These are phyloP conservation scores for Pseudomyrmex gracilis DNA, from an alignment of 1,140 invertebrate genomes.

Conservation along the genomic window DNA sequence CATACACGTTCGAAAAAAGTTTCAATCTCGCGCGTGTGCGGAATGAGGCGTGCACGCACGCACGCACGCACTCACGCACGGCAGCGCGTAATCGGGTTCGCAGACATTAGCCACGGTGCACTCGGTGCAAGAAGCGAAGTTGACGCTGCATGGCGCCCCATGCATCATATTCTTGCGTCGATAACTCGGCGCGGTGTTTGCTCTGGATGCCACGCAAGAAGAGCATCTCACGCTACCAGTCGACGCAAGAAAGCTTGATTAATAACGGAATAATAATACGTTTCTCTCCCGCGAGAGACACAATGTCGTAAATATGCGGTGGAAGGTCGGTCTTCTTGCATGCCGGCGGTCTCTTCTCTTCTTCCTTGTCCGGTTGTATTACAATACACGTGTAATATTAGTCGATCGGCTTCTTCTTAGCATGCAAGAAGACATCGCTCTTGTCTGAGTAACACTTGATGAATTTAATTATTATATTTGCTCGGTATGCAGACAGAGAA, in stretches of 20 bases:
- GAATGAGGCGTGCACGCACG: constrained; percentile 15
- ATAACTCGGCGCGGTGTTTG: constrained; percentile 73
- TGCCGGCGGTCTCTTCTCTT: constrained; percentile 16
- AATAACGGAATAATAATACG: constrained; percentile 81
- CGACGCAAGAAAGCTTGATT: constrained; percentile 79
- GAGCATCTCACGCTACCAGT: constrained; percentile 71
- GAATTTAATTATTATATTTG: no score
- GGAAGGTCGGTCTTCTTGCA: constrained; percentile 24
- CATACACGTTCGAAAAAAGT: neutral
- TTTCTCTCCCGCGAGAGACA: constrained; percentile 44
- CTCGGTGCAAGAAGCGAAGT: constrained; percentile 62
- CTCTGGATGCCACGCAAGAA: constrained; percentile 70
- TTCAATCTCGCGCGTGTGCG: constrained; percentile 50
- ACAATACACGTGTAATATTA: constrained; percentile 60
- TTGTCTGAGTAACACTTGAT: constrained; percentile 6
- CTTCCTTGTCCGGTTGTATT: constrained; percentile 9
- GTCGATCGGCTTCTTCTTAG: constrained; percentile 30
- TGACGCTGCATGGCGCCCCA: constrained; percentile 75
- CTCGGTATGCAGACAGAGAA: neutral
- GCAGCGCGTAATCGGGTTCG: constrained; percentile 68
- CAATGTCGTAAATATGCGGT: constrained; percentile 43
- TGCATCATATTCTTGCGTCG: constrained; percentile 77
- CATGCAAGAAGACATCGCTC: constrained; percentile 33
- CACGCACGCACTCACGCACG: constrained; percentile 25
- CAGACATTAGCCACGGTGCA: constrained; percentile 61